Conservation (phyloP, 1,140 invertebrate species). For the Ptiloglossa arizonensis region DNA sequence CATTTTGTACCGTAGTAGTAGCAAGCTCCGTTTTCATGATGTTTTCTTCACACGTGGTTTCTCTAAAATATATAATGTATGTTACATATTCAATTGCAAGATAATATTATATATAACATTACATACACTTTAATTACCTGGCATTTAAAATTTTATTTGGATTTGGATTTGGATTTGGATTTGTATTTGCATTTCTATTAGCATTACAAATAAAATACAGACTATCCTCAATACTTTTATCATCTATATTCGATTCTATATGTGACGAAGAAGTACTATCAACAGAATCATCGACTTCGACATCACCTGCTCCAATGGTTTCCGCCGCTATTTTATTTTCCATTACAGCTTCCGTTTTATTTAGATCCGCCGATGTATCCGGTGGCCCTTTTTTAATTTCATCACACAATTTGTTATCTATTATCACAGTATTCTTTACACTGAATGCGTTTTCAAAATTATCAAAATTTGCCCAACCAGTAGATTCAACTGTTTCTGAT, state of each 20-base stretch:
- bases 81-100: conserved; percentile 11
- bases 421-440: conserved; percentile 50
- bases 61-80: conserved; percentile 29
- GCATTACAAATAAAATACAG: conserved; percentile 54
- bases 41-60: conserved; percentile 34
- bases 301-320: conserved; percentile 20
- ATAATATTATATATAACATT: conserved; percentile 3
- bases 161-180: too few species aligned
- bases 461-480: conserved; percentile 79
- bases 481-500: conserved; percentile 67
- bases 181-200: conserved; percentile 65
- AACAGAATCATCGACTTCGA: conserved; percentile 27
- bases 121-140: conserved; percentile 53
- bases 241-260: conserved; percentile 39
- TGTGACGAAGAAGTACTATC: conserved; percentile 16
- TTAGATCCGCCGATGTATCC: conserved; percentile 5
- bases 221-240: conserved; percentile 43
- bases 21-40: conserved; percentile 47
- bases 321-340: conserved; percentile 27
- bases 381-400: conserved; percentile 25
- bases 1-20: conserved; percentile 63
- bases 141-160: conserved; percentile 49
- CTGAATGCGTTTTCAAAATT: conserved; percentile 71
- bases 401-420: conserved; percentile 52
- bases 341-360: conserved; percentile 28